Conservation (phyloP, 2,888 invertebrate genomes). For the Colostygia pectinataria region DNA sequence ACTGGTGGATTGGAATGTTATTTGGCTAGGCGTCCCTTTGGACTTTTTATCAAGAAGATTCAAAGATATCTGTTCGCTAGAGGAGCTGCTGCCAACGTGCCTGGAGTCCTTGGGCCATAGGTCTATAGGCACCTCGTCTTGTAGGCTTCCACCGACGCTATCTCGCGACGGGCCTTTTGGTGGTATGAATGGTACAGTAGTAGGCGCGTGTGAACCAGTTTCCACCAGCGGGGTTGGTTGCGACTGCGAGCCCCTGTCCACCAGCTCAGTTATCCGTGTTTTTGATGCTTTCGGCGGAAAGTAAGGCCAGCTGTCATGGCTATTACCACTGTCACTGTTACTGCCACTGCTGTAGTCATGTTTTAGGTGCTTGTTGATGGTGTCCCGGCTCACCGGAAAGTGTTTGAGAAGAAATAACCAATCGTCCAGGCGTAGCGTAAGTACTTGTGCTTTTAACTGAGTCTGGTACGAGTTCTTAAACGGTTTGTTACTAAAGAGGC, state of each 20-base stretch:
- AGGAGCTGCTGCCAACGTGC: background rate
- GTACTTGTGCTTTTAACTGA: slow-evolving; percentile 54
- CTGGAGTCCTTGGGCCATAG: slow-evolving; percentile 17
- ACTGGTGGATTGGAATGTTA: background rate
- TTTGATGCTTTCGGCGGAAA: slow-evolving; percentile 7
- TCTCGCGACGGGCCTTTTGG: slow-evolving; percentile 13
- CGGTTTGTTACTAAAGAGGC: slow-evolving; percentile 51
- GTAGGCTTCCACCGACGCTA: background rate
- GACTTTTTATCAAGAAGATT: background rate
- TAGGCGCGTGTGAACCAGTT: background rate
- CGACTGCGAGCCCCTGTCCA: slow-evolving; percentile 15
- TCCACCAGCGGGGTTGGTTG: slow-evolving; percentile 9
- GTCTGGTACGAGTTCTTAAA: slow-evolving; percentile 59
- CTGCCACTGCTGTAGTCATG: slow-evolving; percentile 1
- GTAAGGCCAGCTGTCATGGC: slow-evolving; percentile 7
- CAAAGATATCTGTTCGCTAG: slow-evolving; percentile 6
- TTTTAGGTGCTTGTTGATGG: slow-evolving; percentile 46
- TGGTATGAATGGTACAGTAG: slow-evolving; percentile 15
- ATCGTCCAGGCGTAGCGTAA: slow-evolving; percentile 55
- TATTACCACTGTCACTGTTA: background rate
- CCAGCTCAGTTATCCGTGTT: slow-evolving; percentile 16
- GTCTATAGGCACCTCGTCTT: background rate
- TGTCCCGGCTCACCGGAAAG: slow-evolving; percentile 54
- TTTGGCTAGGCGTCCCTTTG: background rate
- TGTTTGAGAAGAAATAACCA: slow-evolving; percentile 63